Evolutionary conservation across 2,888 invertebrate genomes (phyloP).

Genomic region (Meteorus cinctellus): DNA sequence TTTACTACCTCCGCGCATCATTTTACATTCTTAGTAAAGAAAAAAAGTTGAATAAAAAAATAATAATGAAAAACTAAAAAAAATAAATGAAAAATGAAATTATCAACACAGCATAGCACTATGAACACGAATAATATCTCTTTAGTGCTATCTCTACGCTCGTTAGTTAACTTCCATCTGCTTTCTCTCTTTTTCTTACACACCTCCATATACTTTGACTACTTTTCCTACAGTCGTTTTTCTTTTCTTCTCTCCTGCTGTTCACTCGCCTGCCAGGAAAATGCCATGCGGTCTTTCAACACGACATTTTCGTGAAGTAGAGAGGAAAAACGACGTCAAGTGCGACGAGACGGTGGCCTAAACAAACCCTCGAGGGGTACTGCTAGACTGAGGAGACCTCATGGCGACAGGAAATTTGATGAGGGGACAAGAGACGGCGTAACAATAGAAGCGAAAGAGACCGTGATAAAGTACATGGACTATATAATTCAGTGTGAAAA

Average conservation of each 20-base stretch:
- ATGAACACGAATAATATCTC: neutral
- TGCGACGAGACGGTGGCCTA: slow-evolving; percentile 37
- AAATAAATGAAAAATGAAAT: neutral
- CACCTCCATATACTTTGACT: slow-evolving; percentile 9
- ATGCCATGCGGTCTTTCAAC: slow-evolving; percentile 26
- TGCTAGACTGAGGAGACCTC: slow-evolving; percentile 47
- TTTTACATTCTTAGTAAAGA: neutral
- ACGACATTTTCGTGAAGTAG: slow-evolving; percentile 16
- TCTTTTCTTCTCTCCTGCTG: slow-evolving; percentile 1
- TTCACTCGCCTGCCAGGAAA: slow-evolving; percentile 30
- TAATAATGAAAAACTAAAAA: neutral
- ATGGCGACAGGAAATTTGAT: slow-evolving; percentile 60
- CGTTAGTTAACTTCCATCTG: slow-evolving; percentile 22
- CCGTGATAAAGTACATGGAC: slow-evolving; percentile 10
- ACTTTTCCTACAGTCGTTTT: neutral
- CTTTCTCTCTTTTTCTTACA: neutral
- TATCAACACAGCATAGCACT: neutral
- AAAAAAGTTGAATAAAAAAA: slow-evolving; percentile 11
- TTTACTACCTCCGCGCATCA: neutral
- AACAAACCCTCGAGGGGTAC: slow-evolving; percentile 47
- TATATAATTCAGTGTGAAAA: neutral
- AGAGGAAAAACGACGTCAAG: slow-evolving; percentile 34
- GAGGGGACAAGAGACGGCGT: slow-evolving; percentile 48
- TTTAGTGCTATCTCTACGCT: neutral
- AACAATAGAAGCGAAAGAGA: slow-evolving; percentile 50